Percentiles rank a stretch among this genome's conserved stretches.
These are phyloP conservation scores for Drosophila fungiperda DNA, from an alignment of 2,888 invertebrate genomes.

Conservation along the genomic window DNA sequence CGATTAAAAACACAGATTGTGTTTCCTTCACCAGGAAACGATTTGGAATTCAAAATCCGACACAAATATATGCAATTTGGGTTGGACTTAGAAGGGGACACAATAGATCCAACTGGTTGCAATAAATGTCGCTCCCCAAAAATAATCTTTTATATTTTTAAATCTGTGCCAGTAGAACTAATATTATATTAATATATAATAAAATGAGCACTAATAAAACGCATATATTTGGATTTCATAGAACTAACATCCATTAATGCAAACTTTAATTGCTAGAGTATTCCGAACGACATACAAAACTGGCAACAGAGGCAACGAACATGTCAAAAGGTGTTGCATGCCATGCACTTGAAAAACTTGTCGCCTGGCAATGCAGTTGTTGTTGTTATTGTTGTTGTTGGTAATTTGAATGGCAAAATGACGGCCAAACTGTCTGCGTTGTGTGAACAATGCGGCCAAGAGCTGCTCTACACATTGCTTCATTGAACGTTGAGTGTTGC, in stretches of 20 bases:
- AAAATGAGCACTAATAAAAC: background rate
- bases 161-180: background rate
- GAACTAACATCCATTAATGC: background rate
- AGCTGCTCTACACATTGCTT: conserved; percentile 19
- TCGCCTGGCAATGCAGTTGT: conserved; percentile 40
- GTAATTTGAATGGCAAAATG: conserved; percentile 77
- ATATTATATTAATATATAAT: too few relatives aligned
- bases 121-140: background rate
- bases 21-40: background rate
- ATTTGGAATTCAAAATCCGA: background rate
- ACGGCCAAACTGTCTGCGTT: conserved; percentile 61
- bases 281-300: conserved; percentile 7
- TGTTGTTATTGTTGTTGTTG: conserved; percentile 18
- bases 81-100: background rate
- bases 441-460: conserved; percentile 10
- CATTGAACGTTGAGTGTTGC: conserved; percentile 9
- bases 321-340: conserved; percentile 80
- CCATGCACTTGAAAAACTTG: conserved; percentile 77
- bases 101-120: background rate
- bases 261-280: conserved; percentile 18
- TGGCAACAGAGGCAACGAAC: conserved; percentile 37
- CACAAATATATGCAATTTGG: background rate
- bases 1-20: background rate
- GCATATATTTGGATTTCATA: background rate
- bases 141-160: background rate